Evolutionary conservation across 2,888 invertebrate genomes (phyloP), one percentile per base, ranked within the genome.

Genomic region (Phlogophora meticulosa): DNA sequence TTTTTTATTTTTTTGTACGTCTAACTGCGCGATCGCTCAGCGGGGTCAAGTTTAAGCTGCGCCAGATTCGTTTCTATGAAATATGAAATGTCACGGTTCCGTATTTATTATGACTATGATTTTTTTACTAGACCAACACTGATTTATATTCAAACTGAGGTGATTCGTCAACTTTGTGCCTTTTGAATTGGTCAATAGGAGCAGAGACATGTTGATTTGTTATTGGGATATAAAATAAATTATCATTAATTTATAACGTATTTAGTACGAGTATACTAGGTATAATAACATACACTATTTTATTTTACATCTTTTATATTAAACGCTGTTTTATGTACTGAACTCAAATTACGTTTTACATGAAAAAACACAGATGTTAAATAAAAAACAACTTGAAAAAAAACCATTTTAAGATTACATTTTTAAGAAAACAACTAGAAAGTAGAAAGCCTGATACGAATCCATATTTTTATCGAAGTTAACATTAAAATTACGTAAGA

Each of bases 21-120:
- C 57, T 61, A 63, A 72, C 66, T 72, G 73, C 75, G 70, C 67
- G 45, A 45, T 55, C 78, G 62, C 61, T 69, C 51, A 89, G 76
- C 77, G 77, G 52, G 89, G 89, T 85, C 91, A 91, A 91, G 91
- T 91, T 91, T 86, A 83, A 52, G 20, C 69, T 28, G 69, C 62
- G 48, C 56, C 65, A 59, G 46, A 71, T 72, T 75, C 57, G 55
- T 57, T 71, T 58, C 28, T 71, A 59, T 48, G 43, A 36, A 64
- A 75, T 48, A 51, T 42, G 42, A 61, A 76, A 74, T 72, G 68
- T 69, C 64, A 78, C 48, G 74, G 74, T 80, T 81, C 72, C 66
- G 72, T 78, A 64, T 72, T 63, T 75, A 57, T 64, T 69, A 56
- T 62, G 61, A 59, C n/a, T 51, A 40, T 22, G 11, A 10, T 64